A percentile compares a stretch with the other conserved stretches of the same genome.
Conservation (phyloP, 1,140 invertebrate genomes). For the Globodera rostochiensis region DNA sequence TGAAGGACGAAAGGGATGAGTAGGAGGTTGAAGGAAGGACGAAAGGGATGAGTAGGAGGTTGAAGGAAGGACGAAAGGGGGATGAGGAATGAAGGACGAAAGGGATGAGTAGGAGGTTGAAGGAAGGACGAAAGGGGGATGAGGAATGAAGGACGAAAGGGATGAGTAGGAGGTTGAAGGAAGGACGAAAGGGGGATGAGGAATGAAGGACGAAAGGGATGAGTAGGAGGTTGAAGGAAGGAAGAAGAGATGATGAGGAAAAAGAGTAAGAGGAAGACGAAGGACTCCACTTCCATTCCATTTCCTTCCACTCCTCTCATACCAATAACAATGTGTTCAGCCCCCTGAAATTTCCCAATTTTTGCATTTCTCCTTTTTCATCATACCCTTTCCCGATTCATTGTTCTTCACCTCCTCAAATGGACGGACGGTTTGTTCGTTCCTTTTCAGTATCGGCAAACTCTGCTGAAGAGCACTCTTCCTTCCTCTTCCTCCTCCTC, state of each 20-base stretch:
- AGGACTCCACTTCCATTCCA: too few relatives aligned
- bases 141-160: too few relatives aligned
- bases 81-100: too few relatives aligned
- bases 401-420: neutral
- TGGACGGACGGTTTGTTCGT: neutral
- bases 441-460: neutral
- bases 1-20: neutral
- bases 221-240: neutral
- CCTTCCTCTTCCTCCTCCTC: neutral
- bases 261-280: too few relatives aligned
- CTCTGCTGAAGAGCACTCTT: neutral
- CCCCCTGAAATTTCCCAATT: neutral
- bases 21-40: neutral
- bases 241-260: too few relatives aligned
- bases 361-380: neutral
- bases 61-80: too few relatives aligned
- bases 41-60: neutral
- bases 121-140: too few relatives aligned
- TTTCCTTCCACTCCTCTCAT: neutral
- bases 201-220: neutral
- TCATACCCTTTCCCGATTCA: neutral
- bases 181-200: neutral
- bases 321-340: neutral
- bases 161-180: too few relatives aligned
- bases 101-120: too few relatives aligned